Evolutionary conservation across 2,113 vertebrate species (phyloP).

Genomic region (Tamias sibiricus): DNA sequence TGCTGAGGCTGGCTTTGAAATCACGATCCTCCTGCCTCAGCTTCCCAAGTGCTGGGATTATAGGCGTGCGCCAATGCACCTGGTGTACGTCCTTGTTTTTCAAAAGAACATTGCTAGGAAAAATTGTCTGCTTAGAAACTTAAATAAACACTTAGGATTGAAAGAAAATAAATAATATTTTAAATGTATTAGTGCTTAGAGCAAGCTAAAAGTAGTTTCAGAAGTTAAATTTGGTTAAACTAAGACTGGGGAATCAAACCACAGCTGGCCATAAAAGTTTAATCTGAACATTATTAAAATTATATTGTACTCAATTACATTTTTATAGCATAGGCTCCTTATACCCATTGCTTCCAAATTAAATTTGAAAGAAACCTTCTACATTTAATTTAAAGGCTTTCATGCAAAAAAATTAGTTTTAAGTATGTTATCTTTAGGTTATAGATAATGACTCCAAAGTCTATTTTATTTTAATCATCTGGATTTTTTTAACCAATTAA

Average conservation of each 20-base stretch:
- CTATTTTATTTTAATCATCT: constrained; percentile 74
- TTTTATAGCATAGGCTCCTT: background rate
- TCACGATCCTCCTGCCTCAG: no score
- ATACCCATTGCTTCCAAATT: constrained; percentile 19
- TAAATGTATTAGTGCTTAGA: constrained; percentile 6
- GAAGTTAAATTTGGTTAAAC: background rate
- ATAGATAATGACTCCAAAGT: constrained; percentile 28
- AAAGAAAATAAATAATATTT: background rate
- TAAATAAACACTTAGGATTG: background rate
- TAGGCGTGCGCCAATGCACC: no score
- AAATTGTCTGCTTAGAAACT: constrained; percentile 62
- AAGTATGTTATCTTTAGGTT: background rate
- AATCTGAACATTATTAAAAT: constrained; percentile 64
- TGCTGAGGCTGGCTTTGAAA: no score
- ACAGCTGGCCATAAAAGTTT: background rate
- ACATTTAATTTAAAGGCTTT: constrained; percentile 60
- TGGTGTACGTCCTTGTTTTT: no score
- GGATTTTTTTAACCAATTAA: constrained; percentile 88
- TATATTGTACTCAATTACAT: background rate
- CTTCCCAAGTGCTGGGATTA: no score
- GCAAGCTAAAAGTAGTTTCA: constrained; percentile 7
- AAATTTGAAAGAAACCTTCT: background rate
- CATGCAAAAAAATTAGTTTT: background rate
- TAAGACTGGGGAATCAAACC: background rate
- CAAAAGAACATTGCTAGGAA: background rate